phyloP scores from a whole-genome alignment of 1,140 invertebrate species.

The Venustaconcha ellipsiformis region DNA sequence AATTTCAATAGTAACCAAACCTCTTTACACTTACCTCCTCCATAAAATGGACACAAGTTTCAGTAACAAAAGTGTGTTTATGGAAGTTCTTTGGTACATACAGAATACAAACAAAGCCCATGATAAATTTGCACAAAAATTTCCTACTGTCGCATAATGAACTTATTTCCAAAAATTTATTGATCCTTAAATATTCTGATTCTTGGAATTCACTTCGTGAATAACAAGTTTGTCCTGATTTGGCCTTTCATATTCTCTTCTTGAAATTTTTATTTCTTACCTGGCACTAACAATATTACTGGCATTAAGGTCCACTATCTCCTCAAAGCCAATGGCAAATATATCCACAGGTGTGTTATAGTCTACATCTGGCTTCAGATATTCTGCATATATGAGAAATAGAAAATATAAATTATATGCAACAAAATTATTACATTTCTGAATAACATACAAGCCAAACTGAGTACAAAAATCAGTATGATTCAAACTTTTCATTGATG shows the following conservation, averaged over 20 bases:
- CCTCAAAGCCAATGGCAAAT: conserved; percentile 98
- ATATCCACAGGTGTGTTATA: conserved; percentile 82
- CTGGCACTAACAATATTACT: conserved; percentile 97
- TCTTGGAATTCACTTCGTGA: background rate
- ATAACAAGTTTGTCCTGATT: conserved; percentile 3
- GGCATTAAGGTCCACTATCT: conserved; percentile 99
- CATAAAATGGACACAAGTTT: too few species aligned
- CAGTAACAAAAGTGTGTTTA: too few species aligned
- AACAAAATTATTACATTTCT: background rate
- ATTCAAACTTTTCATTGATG: too few species aligned
- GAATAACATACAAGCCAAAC: background rate
- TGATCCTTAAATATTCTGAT: background rate
- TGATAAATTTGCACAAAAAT: background rate
- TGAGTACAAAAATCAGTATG: too few species aligned
- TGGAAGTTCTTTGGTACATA: too few species aligned
- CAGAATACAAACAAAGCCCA: background rate
- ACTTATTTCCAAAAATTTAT: background rate
- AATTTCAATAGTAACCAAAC: too few species aligned
- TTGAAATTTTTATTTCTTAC: conserved; percentile 52
- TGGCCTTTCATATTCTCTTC: background rate
- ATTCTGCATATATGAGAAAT: conserved; percentile 11
- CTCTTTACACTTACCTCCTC: too few species aligned
- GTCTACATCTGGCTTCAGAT: conserved; percentile 61
- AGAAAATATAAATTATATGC: background rate
- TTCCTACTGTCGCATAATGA: background rate